Percentiles rank a stretch among this genome's conserved stretches.
Evolutionary conservation across 2,113 vertebrate genomes (phyloP).

Genomic region (Passer domesticus): DNA sequence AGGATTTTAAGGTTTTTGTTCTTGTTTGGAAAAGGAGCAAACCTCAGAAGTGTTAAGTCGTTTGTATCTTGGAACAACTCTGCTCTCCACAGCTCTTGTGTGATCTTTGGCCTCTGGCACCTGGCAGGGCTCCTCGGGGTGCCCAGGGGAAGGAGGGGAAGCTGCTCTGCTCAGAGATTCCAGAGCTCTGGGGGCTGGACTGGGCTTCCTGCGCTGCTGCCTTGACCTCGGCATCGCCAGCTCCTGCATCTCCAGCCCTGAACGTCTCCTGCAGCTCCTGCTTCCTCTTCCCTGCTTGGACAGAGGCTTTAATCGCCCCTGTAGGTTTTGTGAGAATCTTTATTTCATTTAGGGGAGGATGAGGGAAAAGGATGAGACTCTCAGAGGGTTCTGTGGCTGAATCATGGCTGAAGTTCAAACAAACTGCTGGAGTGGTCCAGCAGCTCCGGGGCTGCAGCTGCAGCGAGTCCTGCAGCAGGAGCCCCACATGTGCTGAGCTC

Average conservation of each 20-base stretch:
- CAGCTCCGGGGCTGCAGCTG: background rate
- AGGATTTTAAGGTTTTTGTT: background rate
- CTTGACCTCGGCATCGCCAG: background rate
- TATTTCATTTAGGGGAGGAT: background rate
- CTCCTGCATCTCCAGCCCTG: background rate
- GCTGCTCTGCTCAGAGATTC: background rate
- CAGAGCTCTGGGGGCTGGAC: background rate
- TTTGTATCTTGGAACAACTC: background rate
- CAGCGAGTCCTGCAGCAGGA: background rate
- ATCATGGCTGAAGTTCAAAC: background rate
- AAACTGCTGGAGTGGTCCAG: background rate
- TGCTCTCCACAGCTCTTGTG: background rate
- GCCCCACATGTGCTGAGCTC: background rate
- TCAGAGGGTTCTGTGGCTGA: background rate
- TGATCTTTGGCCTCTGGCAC: slow-evolving; percentile 31
- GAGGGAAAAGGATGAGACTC: background rate
- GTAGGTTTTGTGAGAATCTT: background rate
- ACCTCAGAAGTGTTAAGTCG: background rate
- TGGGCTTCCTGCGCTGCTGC: background rate
- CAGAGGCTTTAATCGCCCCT: background rate
- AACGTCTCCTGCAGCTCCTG: background rate
- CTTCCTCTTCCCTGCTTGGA: background rate
- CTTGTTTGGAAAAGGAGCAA: background rate
- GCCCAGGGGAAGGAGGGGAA: background rate
- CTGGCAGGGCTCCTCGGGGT: background rate